Conservation (phyloP, 2,797 vertebrate species). For the Alosa sapidissima region DNA sequence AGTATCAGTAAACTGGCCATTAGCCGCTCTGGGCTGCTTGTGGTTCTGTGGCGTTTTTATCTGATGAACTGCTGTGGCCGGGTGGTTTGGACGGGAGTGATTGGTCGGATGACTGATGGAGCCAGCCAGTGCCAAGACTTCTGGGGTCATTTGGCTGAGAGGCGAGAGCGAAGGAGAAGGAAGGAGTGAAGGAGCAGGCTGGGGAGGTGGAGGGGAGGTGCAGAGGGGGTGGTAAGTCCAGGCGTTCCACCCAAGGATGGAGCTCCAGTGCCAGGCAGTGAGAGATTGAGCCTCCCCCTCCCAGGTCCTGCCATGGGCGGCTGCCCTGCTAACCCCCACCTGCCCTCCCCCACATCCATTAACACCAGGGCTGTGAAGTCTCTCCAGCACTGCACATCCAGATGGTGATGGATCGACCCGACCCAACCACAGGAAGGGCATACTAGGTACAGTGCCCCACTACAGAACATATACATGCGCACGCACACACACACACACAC, state of each 20-base stretch:
- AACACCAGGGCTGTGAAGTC: slow-evolving; percentile 32
- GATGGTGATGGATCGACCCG: background rate
- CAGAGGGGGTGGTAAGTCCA: background rate
- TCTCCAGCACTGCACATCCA: slow-evolving; percentile 19
- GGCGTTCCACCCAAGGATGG: background rate
- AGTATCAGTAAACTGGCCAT: background rate
- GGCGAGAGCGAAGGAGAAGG: background rate
- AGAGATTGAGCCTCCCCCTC: slow-evolving; percentile 18
- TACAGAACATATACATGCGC: background rate
- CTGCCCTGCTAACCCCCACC: slow-evolving; percentile 14
- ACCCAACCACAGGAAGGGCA: background rate
- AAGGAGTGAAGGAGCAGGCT: background rate
- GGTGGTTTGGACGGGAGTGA: background rate
- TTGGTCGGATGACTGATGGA: slow-evolving; percentile 16
- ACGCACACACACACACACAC: background rate
- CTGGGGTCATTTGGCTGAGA: background rate
- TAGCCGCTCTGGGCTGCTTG: background rate
- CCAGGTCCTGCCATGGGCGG: slow-evolving; percentile 4
- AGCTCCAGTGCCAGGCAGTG: slow-evolving; percentile 25
- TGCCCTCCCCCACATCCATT: slow-evolving; percentile 10
- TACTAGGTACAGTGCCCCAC: background rate
- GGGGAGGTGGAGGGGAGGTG: background rate
- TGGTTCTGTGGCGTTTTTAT: background rate
- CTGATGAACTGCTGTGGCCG: background rate
- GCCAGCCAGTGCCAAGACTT: slow-evolving; percentile 14